Evolutionary conservation across 23 tunicate species (phyloP), one percentile per base, ranked within the genome.

Genomic region (Clavelina lepadiformis): DNA sequence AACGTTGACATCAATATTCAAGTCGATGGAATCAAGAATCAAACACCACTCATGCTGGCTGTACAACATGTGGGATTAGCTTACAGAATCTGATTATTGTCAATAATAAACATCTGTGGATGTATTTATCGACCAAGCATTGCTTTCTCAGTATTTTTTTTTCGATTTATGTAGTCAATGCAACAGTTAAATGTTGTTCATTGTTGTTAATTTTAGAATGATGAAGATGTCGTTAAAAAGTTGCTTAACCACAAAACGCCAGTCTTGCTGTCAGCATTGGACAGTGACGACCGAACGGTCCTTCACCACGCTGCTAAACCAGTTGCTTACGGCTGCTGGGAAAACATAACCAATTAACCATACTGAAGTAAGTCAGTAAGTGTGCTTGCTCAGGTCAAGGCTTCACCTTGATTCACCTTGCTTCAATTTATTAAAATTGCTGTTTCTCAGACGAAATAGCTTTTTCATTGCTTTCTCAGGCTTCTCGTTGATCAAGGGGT

Each of bases 31-130:
- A 35, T 79, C 33, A 68, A 66, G 61, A 86, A 86, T 35, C 83
- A 81, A 63, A 94, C 99, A 7, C 86, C 99, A 29, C 67, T 94
- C 33, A 94, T 94, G 99, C 28, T 94, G 2, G 99, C 99, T 25
- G 99, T 94, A 11, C 91, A 94, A 71, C 86, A 70, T 71, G 95
- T 93, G 26, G 75, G 60, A 46, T 21, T 20, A 6, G 22, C 8
- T 15, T 18, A 54, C 60, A 13, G 24, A 54, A 54, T 13, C 23
- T 54, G 60, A 6, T 54, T 54, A 18, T 19, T 18, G 15, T 54
- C 60, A 19, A 54, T 21, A 18, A 54, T 21, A 13, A 23, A 19
- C 24, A 6, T 54, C 24, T 54, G 7, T 13, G 20, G 24, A 13
- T 54, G 24, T 20, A 13, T 54, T 54, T 19, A 7, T 54, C 7